These are phyloP conservation scores for Melangyna quadrimaculata DNA, from an alignment of 2,888 invertebrate genomes.

Conservation along the genomic window DNA sequence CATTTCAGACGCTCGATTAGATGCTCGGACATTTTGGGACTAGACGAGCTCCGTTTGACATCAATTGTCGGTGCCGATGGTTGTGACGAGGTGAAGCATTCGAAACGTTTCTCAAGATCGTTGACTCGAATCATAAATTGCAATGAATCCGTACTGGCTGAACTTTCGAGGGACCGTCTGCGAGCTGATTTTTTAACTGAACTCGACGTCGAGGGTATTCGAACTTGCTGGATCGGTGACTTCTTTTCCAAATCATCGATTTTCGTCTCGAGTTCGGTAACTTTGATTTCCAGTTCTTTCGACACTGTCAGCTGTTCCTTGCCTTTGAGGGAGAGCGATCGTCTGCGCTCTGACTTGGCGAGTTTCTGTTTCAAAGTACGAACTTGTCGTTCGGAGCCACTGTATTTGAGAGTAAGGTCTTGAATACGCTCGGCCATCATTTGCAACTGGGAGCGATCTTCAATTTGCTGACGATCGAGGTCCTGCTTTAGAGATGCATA, in stretches of 20 bases:
- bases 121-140: constrained; percentile 89
- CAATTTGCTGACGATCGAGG: constrained; percentile 85
- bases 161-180: constrained; percentile 89
- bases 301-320: constrained; percentile 90
- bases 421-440: constrained; percentile 92
- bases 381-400: constrained; percentile 90
- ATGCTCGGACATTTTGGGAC: constrained; percentile 82
- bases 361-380: constrained; percentile 90
- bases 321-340: constrained; percentile 91
- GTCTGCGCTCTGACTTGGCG: constrained; percentile 89
- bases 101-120: constrained; percentile 89
- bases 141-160: constrained; percentile 89
- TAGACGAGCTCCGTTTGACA: constrained; percentile 72
- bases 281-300: constrained; percentile 92
- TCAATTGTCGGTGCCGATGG: constrained; percentile 72
- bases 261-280: constrained; percentile 90
- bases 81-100: constrained; percentile 81
- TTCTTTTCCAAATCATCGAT: constrained; percentile 85
- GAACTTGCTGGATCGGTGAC: constrained; percentile 31
- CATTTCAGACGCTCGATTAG: constrained; percentile 84
- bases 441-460: constrained; percentile 87
- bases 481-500: constrained; percentile 89
- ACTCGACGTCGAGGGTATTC: constrained; percentile 6
- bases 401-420: constrained; percentile 91
- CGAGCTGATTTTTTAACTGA: constrained; percentile 75